phyloP scores from a whole-genome alignment of 2,797 vertebrate genomes.

The Aythya fuligula region DNA sequence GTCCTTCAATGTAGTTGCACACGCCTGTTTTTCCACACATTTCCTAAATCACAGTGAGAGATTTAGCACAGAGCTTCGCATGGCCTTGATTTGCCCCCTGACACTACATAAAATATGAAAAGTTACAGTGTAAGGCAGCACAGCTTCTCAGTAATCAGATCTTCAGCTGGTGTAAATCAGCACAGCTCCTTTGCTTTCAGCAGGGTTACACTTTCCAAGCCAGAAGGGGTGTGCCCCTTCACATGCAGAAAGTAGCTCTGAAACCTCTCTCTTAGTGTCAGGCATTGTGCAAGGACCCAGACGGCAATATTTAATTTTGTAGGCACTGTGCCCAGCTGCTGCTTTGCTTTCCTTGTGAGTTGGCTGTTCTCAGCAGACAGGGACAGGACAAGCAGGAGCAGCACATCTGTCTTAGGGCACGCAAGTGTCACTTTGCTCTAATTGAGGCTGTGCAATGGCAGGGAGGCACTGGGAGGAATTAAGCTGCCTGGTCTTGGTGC shows the following conservation, averaged over 20 bases:
- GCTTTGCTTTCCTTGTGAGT: neutral
- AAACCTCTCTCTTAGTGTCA: neutral
- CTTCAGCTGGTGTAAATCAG: neutral
- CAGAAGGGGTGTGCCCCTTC: neutral
- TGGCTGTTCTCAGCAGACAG: neutral
- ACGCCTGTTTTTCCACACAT: accelerated
- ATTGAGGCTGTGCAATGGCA: accelerated
- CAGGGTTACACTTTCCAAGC: neutral
- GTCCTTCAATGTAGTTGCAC: neutral
- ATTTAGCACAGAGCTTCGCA: neutral
- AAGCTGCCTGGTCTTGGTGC: neutral
- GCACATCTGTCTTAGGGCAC: neutral
- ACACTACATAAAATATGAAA: neutral
- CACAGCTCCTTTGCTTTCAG: neutral
- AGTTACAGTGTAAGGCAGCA: neutral
- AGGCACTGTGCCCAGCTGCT: neutral
- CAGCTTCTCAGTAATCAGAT: neutral
- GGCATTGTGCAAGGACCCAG: neutral
- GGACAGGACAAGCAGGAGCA: neutral
- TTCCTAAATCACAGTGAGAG: neutral
- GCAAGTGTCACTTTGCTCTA: neutral
- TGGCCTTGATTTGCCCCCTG: constrained; percentile 7
- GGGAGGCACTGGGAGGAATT: neutral
- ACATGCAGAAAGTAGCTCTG: accelerated
- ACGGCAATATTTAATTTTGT: neutral